Evolutionary conservation across 2,888 invertebrate genomes (phyloP), one percentile per base, ranked within the genome.

Genomic region (Priocnemis perturbator): DNA sequence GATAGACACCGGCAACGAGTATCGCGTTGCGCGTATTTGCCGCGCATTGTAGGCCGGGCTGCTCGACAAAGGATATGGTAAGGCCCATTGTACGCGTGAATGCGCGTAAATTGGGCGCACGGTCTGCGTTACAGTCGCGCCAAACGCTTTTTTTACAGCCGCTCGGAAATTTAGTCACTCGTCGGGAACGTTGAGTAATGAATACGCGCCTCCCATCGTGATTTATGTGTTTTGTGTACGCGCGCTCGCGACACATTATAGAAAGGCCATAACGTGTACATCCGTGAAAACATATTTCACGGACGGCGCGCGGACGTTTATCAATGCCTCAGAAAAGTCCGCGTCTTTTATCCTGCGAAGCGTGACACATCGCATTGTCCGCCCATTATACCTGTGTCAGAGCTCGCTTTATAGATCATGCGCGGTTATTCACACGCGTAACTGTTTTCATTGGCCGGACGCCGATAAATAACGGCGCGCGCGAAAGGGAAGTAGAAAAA

Each of bases 261-360:
- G 64, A 61, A 67, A 59, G 52, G 59, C 50, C 23, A 53, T 61
- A 63, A 60, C 53, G 64, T 23, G 55, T 21, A 56, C 60, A 64
- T 37, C 67, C 58, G 57, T 47, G 64, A 64, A 67, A 64, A 61
- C 70, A 64, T 67, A 73, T 71, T 67, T 73, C 70, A 70, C 61
- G 67, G 61, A 61, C 65, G 70, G 50, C 60, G 48, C 70, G 52
- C 17, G 67, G 45, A 20, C 70, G 67, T 73, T 73, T 70, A 70
- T 73, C 70, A 70, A 60, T 64, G 64, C 55, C 67, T 14, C 17
- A 62, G 67, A 67, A 71, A 62, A 67, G 64, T 71, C 63, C 67
- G 26, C 64, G 64, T 73, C 62, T 60, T 64, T 71, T 73, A 71
- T 62, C 58, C 64, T 52, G 20, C 30, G 50, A 71, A 64, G 30